Percentiles rank a stretch among this genome's conserved stretches.
These are phyloP conservation scores for Neoniphon sammara DNA, from an alignment of 2,797 vertebrate species.

Conservation along the genomic window DNA sequence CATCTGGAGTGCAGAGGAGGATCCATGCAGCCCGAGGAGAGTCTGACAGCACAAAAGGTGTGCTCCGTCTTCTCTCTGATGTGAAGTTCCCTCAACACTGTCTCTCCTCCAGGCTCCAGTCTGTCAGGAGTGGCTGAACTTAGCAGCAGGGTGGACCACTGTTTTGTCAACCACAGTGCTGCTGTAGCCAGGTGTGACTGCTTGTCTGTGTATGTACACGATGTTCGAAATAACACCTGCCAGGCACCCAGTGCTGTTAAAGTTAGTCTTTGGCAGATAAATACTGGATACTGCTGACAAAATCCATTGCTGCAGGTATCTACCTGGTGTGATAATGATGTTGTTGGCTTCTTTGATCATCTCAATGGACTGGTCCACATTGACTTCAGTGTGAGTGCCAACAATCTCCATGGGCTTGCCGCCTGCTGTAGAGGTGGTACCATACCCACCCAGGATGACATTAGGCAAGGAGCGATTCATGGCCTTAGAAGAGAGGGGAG, in stretches of 20 bases:
- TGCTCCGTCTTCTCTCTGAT: slow-evolving; percentile 41
- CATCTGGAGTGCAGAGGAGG: slow-evolving; percentile 44
- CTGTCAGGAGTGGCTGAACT: neutral
- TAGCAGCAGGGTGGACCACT: neutral
- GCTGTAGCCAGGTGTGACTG: too few species aligned
- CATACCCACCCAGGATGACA: slow-evolving; percentile 83
- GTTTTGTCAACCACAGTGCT: too few species aligned
- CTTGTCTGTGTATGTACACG: neutral
- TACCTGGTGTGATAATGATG: slow-evolving; percentile 84
- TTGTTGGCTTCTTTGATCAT: slow-evolving; percentile 83
- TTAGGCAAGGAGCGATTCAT: slow-evolving; percentile 86
- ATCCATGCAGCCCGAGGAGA: neutral
- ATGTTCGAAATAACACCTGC: neutral
- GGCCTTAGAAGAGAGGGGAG: slow-evolving; percentile 63
- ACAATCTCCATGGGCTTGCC: slow-evolving; percentile 85
- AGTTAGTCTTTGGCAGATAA: neutral
- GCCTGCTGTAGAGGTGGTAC: slow-evolving; percentile 80
- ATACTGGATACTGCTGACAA: neutral
- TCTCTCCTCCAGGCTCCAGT: neutral
- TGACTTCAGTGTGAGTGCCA: slow-evolving; percentile 83
- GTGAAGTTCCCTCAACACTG: slow-evolving; percentile 31
- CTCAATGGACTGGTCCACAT: slow-evolving; percentile 83
- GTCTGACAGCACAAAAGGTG: slow-evolving; percentile 11
- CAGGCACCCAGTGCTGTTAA: neutral
- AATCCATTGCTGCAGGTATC: neutral